Conservation (phyloP, 2,797 vertebrate species). For the Menidia menidia region DNA sequence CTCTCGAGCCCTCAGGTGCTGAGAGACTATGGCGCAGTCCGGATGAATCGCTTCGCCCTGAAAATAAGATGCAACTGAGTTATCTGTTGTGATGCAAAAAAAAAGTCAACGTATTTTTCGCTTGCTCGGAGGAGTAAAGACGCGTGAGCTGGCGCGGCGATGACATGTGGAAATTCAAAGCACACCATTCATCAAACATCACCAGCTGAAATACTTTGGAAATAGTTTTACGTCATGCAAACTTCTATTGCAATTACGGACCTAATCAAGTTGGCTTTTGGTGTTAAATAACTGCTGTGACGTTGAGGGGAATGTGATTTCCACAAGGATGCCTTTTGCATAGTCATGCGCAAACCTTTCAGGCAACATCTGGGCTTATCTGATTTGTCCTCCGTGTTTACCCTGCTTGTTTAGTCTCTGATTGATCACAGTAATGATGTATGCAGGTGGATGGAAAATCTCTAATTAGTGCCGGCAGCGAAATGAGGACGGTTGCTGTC, state of each 20-base stretch:
- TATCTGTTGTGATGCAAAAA: slow-evolving; percentile 15
- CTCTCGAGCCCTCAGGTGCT: slow-evolving; percentile 78
- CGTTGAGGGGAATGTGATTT: background rate
- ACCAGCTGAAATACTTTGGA: background rate
- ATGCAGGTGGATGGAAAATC: slow-evolving; percentile 21
- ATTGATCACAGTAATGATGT: slow-evolving; percentile 20
- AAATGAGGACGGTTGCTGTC: slow-evolving; percentile 36
- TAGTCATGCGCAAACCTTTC: background rate
- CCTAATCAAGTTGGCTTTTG: background rate
- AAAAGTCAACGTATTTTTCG: background rate
- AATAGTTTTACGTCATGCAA: background rate
- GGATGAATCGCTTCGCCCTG: slow-evolving; percentile 81
- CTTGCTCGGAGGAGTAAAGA: background rate
- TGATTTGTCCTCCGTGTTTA: background rate
- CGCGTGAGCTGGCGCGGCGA: background rate
- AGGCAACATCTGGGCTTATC: background rate
- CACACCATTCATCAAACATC: background rate
- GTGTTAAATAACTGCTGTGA: background rate
- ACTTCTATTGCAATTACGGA: background rate
- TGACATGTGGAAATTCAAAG: background rate
- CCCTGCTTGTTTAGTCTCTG: slow-evolving; percentile 7
- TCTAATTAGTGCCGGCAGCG: slow-evolving; percentile 42
- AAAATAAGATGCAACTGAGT: slow-evolving; percentile 38
- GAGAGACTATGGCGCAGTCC: slow-evolving; percentile 82
- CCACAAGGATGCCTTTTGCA: background rate